Percentiles rank a stretch among this genome's conserved stretches.
Conservation (phyloP, 2,797 vertebrate species). For the Pampus argenteus region DNA sequence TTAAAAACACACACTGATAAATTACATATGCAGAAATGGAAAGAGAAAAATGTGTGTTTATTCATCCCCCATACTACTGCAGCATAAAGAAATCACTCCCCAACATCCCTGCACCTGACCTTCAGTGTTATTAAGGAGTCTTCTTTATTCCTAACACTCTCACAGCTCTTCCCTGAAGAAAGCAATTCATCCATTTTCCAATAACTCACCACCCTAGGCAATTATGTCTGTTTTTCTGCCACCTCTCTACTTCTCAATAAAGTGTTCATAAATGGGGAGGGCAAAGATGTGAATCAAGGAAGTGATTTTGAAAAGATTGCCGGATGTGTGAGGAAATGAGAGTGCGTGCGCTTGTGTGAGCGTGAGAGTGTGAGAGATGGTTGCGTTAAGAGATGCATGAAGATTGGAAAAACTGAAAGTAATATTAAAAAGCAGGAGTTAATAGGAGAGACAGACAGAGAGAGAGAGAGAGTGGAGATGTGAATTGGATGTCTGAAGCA, state of each 20-base stretch:
- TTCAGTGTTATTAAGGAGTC: constrained; percentile 78
- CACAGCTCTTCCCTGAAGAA: constrained; percentile 71
- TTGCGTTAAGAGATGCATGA: constrained; percentile 65
- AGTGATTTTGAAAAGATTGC: constrained; percentile 82
- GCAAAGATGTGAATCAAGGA: constrained; percentile 82
- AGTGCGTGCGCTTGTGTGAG: constrained; percentile 8
- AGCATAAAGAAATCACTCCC: constrained; percentile 49
- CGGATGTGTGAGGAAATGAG: constrained; percentile 78
- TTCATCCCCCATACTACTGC: constrained; percentile 58
- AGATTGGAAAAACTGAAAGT: constrained; percentile 69
- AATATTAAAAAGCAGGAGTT: constrained; percentile 69
- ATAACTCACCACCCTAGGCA: constrained; percentile 82
- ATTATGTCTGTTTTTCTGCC: constrained; percentile 83
- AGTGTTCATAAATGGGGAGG: constrained; percentile 80
- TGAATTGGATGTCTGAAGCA: constrained; percentile 50
- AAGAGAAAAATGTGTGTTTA: constrained; percentile 57
- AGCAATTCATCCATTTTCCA: constrained; percentile 84
- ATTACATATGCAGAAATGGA: constrained; percentile 57
- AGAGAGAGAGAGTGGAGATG: constrained; percentile 36
- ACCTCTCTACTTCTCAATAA: constrained; percentile 82
- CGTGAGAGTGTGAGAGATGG: constrained; percentile 44
- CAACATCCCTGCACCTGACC: constrained; percentile 73
- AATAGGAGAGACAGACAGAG: constrained; percentile 38
- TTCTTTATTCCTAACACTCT: constrained; percentile 75
- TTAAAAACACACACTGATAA: constrained; percentile 56